Conservation (phyloP, 1,140 invertebrate genomes). For the Plectus sambesii region DNA sequence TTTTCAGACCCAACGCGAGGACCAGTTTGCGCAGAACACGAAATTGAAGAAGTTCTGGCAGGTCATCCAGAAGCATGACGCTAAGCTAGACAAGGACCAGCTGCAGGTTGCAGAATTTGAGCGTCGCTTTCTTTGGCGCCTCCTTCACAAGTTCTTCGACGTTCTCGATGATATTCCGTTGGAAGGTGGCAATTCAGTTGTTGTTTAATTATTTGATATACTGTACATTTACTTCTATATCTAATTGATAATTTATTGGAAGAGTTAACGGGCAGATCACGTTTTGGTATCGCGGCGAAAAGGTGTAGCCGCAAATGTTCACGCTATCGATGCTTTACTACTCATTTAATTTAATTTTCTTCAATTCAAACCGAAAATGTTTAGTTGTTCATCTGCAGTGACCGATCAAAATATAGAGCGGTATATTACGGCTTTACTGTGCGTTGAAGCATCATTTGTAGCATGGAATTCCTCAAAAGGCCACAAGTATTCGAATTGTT, state of each 20-base stretch:
- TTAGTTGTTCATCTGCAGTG: too few species aligned
- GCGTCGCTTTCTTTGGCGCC: constrained; percentile 67
- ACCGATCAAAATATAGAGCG: too few species aligned
- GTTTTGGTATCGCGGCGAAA: too few species aligned
- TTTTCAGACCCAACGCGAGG: constrained; percentile 59
- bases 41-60: constrained; percentile 88
- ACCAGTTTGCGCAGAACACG: constrained; percentile 70
- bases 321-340: too few species aligned
- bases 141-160: constrained; percentile 80
- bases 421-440: too few species aligned
- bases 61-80: constrained; percentile 70
- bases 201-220: constrained; percentile 1
- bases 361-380: too few species aligned
- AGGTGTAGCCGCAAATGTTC: too few species aligned
- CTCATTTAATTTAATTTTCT: too few species aligned
- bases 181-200: constrained; percentile 24
- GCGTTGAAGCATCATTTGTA: too few species aligned
- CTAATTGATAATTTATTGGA: constrained; percentile 6
- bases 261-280: too few species aligned
- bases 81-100: constrained; percentile 57
- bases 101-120: constrained; percentile 70
- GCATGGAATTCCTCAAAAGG: too few species aligned
- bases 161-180: constrained; percentile 70
- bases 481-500: too few species aligned
- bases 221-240: constrained; percentile 6